Base-by-base conservation (phyloP, 2,113 vertebrate genomes). In the Aegotheles bennettii region DNA sequence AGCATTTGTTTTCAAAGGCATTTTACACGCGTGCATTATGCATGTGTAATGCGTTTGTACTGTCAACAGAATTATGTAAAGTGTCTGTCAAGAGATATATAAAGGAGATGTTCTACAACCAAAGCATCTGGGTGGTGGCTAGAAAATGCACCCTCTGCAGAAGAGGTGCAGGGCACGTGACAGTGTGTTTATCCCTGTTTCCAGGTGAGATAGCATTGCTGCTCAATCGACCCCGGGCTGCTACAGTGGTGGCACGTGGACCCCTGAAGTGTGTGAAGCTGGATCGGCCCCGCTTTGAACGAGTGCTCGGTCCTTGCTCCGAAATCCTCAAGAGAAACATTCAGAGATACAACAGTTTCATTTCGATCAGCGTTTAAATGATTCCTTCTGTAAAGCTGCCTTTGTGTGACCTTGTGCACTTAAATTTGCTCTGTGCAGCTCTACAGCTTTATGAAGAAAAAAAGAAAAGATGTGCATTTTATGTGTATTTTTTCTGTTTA, bases 311-410 rank as follows among this genome's bases (percentile, higher is more conserved):
- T 8, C 99, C 99, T 28, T 99, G 99, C 95, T 99, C 99, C 0
- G 99, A 99, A 94, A 99, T 99, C 97, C 99, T 99, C 79, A 99
- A 99, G 98, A 98, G 99, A 65, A 99, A 99, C 98, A 99, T 99
- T 95, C 99, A 99, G 98, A 99, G 99, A 97, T 99, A 99, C 98
- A 99, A 99, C 98, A 99, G 99, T 95, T 99, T 99, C 98, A 99
- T 99, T 96, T 99, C 99, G 5, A 99, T 99, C 89, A 99, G 99
- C 0, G 99, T 99, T 97, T 99, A 98, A 99, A 84, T 74, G 96
- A 90, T 92, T 91, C 86, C 87, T 36, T 15, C 73, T 24, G 94
- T 63, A 88, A 91, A 77, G 92, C 96, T 98, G 97, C 94, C 96
- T 97, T 88, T 77, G 87, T 84, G 96, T 98, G 95, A 96, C 94